Base-by-base conservation (phyloP, 23 tunicate species). In the Phallusia fumigata region DNA sequence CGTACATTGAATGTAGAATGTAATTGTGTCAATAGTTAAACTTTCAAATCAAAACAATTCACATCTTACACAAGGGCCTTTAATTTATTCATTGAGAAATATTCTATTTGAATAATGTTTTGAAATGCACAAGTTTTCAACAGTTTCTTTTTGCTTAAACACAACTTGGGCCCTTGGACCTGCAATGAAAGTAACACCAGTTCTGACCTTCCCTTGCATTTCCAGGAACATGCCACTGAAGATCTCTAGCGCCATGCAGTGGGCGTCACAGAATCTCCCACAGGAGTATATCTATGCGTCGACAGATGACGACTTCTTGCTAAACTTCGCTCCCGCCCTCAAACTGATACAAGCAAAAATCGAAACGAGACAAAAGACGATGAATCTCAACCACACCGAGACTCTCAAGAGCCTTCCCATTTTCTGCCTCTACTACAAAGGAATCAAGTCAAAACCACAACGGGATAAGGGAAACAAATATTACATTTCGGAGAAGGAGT, bases 241-340 rank as follows among this genome's bases (percentile, higher is more conserved):
- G 53, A 82, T 85, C 33, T 28, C 79, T 19, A 26, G 77, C 44
- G 84, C 79, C 44, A 79, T 85, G 89, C 89, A 85, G 21, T 85
- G 89, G 89, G 89, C 89, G 24, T n/a, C 83, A 10, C 24, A 58
- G 16, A 72, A 79, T 30, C 49, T 85, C 28, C 52, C 89, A 24
- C 0, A 11, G 0, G 83, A 79, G 19, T 36, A 65, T 19, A 28
- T 79, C 0, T 85, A 85, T 32, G 88, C 88, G 22, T 84, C 88
- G 44, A 30, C 88, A 19, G 88, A 84, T 33, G 88, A 84, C 35
- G 88, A 84, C 36, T 84, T 84, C 73, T 74, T 84, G 8, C 76
- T 84, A 24, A 73, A 84, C 49, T 77, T 84, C 73, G 82, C 45
- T 18, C 21, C 53, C 11, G 40, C 77, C 33, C 21, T 77, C 35